A percentile compares a stretch with the other conserved stretches of the same genome.
Conservation (phyloP, 1,140 invertebrate species). For the Globodera ellingtonae region DNA sequence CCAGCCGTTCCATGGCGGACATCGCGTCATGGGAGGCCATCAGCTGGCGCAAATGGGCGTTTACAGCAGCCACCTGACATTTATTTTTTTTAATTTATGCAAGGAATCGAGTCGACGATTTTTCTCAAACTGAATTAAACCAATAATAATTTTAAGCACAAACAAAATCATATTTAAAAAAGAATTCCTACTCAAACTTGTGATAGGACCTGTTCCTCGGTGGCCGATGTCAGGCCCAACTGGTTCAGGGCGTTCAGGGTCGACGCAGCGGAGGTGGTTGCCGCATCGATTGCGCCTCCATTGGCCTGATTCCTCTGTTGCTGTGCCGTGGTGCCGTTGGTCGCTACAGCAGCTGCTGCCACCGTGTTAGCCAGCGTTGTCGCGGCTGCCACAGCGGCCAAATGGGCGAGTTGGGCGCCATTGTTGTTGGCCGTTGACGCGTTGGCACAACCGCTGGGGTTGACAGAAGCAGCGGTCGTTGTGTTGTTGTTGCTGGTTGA, state of each 20-base stretch:
- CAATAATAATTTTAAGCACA: too few species aligned
- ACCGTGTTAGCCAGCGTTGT: slow-evolving; percentile 28
- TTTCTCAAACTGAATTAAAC: background rate
- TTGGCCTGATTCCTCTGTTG: slow-evolving; percentile 6
- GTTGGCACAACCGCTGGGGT: slow-evolving; percentile 10
- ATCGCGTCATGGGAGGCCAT: slow-evolving; percentile 30
- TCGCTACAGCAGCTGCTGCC: slow-evolving; percentile 25
- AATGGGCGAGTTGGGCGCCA: slow-evolving; percentile 22
- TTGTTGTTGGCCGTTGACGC: slow-evolving; percentile 9
- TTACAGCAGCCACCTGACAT: slow-evolving; percentile 22
- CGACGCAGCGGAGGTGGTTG: background rate
- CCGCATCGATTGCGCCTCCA: background rate
- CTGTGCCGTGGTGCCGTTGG: slow-evolving; percentile 20
- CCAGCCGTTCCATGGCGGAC: slow-evolving; percentile 24
- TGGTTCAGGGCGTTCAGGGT: slow-evolving; percentile 28
- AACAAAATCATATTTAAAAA: background rate
- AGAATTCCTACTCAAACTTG: background rate
- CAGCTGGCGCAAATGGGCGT: slow-evolving; percentile 28
- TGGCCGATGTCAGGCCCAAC: slow-evolving; percentile 19
- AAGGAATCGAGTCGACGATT: background rate
- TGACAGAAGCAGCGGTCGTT: slow-evolving; percentile 27
- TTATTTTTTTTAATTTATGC: background rate
- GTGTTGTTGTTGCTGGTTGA: slow-evolving; percentile 17
- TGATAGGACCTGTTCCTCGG: slow-evolving; percentile 25
- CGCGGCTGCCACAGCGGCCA: slow-evolving; percentile 24